phyloP scores from a whole-genome alignment of 2,113 vertebrate species.

The Nothocercus nigrocapillus region DNA sequence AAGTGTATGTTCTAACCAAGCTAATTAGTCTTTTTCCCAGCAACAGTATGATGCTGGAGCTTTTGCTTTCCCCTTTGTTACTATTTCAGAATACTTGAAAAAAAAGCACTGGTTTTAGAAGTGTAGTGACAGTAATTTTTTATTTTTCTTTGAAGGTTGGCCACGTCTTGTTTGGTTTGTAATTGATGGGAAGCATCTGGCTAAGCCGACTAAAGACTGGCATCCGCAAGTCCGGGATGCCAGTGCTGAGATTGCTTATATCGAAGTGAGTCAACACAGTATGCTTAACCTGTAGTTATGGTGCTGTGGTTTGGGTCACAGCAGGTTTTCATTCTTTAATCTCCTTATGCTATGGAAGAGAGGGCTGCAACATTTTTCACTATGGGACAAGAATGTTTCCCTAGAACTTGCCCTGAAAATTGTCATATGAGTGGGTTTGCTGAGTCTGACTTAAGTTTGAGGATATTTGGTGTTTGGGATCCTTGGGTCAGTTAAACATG shows the following conservation, averaged over 20 bases:
- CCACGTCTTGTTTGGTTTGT: constrained; percentile 94
- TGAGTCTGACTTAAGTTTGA: not conserved
- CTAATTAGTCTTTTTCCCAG: not conserved
- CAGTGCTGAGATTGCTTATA: constrained; percentile 87
- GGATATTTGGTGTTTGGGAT: not conserved
- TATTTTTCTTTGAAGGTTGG: constrained; percentile 83
- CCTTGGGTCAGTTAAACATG: not conserved
- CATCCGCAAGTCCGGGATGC: constrained; percentile 83
- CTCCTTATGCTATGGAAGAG: not conserved
- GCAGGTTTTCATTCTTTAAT: not conserved
- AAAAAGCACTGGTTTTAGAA: not conserved
- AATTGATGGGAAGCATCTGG: constrained; percentile 94
- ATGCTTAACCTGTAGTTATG: not conserved
- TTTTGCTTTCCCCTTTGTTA: not conserved
- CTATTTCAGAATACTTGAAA: not conserved
- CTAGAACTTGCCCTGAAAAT: not conserved
- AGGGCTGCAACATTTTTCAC: not conserved
- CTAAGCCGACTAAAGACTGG: constrained; percentile 95
- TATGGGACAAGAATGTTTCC: not conserved
- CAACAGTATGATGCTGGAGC: not conserved
- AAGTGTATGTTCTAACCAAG: not conserved
- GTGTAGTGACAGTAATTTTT: not conserved
- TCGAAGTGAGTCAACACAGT: constrained; percentile 82
- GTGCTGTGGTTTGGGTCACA: accelerated
- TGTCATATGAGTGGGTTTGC: not conserved